Conservation (phyloP, 2,113 vertebrate genomes). For the Plestiodon gilberti region DNA sequence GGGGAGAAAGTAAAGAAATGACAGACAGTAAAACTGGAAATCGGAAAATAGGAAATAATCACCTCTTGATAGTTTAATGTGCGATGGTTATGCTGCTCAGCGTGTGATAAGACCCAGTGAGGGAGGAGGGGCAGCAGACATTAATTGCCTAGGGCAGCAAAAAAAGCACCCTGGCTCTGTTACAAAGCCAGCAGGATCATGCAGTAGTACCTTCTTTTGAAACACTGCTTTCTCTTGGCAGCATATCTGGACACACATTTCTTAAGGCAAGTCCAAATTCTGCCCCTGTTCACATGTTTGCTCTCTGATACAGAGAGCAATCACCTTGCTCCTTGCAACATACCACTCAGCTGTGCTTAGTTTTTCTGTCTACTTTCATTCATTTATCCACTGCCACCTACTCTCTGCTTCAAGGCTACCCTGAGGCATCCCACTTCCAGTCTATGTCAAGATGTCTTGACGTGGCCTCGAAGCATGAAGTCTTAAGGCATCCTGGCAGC, state of each 20-base stretch:
- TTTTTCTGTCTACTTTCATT: slow-evolving; percentile 56
- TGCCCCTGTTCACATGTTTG: slow-evolving; percentile 1
- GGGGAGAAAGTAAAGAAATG: not conserved
- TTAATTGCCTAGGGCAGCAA: not conserved
- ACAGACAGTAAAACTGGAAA: not conserved
- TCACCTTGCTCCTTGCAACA: slow-evolving; percentile 36
- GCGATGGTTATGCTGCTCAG: not conserved
- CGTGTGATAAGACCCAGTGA: no score
- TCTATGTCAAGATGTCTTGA: slow-evolving; percentile 1
- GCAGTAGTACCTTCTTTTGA: not conserved
- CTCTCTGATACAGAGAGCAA: slow-evolving; percentile 31
- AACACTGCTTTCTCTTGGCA: not conserved
- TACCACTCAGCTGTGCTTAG: not conserved
- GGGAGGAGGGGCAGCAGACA: not conserved
- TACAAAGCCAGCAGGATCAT: not conserved
- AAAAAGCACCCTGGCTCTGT: not conserved
- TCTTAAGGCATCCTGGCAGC: slow-evolving; percentile 48
- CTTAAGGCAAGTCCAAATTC: slow-evolving; percentile 34
- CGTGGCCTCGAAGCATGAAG: slow-evolving; percentile 54
- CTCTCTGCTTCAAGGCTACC: slow-evolving; percentile 62
- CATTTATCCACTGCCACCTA: slow-evolving; percentile 54
- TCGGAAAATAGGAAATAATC: not conserved
- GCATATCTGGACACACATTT: slow-evolving; percentile 1
- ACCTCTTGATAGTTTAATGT: not conserved
- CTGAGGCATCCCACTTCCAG: slow-evolving; percentile 52